Evolutionary conservation across 2,797 vertebrate genomes (phyloP), one percentile per base, ranked within the genome.

Genomic region (Lacerta agilis): DNA sequence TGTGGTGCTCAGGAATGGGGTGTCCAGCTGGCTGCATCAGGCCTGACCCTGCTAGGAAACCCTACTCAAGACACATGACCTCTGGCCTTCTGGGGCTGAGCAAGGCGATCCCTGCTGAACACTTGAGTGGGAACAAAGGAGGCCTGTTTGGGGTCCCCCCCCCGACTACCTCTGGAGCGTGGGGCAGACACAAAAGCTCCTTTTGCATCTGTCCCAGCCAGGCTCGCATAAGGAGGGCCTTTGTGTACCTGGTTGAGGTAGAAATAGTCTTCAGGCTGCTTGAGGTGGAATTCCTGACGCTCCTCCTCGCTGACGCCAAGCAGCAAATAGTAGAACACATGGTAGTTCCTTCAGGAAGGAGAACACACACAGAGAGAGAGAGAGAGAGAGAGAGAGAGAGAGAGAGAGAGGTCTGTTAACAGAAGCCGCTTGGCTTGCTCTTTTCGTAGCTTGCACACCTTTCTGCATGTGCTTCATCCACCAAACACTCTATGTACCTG

Each of bases 271-370:
- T 98, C 97, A 75, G 99, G 99, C 92, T 98, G 98, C 95, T 98
- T 97, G 94, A 99, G 97, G 95, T 98, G 98, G 95, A 99, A 99
- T 96, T 98, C 98, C 93, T 97, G 97, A 81, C 97, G 97, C 85
- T 99, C 99, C 69, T 98, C 98, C 85, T 98, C 97, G 3, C 94
- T 98, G 87, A 98, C 98, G 8, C 99, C 99, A 89, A 99, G 97
- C 91, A 99, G 96, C 97, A 99, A 97, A 94, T 99, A 99, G 96
- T 99, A 99, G 96, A 99, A 99, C 79, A 99, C 99, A 1, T 99
- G 99, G 92, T 99, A 99, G 97, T 99, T 99, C 97, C 99, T 99
- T 94, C 3, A 83, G 77, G 79, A 79, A 15, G 45, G 90, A 67
- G 89, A 20, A 43, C 61, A 64, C 3, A 45, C 2, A 61, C 58